Conservation (phyloP, 2,797 vertebrate species). For the Lepilemur septentrionalis region DNA sequence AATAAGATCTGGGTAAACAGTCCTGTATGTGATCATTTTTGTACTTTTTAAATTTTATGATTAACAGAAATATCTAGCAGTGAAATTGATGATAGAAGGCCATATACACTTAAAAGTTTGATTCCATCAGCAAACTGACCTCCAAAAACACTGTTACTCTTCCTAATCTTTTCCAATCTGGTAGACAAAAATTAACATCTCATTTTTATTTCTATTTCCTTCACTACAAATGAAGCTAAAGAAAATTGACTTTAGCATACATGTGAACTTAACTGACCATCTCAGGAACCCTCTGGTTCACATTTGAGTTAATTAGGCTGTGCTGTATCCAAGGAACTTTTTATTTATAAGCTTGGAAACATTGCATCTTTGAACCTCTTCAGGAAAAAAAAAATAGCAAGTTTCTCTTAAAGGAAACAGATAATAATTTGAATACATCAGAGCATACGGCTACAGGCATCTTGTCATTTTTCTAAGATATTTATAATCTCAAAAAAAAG, state of each 20-base stretch:
- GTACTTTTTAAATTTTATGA: neutral
- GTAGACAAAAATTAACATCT: neutral
- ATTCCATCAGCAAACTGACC: neutral
- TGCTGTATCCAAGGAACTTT: conserved; percentile 15
- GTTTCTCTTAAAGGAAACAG: conserved; percentile 51
- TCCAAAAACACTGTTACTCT: neutral
- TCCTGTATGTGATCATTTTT: neutral
- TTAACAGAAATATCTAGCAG: neutral
- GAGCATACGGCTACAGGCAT: conserved; percentile 49
- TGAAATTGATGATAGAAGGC: neutral
- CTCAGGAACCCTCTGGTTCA: neutral
- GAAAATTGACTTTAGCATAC: conserved; percentile 3
- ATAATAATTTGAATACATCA: conserved; percentile 64
- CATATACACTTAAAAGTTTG: neutral
- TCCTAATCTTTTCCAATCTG: neutral
- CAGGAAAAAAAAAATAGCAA: conserved; percentile 24
- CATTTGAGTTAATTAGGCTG: neutral
- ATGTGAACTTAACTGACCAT: conserved; percentile 5
- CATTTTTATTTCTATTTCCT: conserved; percentile 12
- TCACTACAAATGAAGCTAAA: conserved; percentile 27
- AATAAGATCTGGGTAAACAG: neutral
- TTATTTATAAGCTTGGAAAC: conserved; percentile 52
- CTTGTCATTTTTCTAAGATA: conserved; percentile 61
- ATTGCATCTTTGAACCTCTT: conserved; percentile 21
- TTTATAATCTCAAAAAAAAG: conserved; percentile 53